Evolutionary conservation across 2,797 vertebrate species (phyloP), one percentile per base, ranked within the genome.

Genomic region (Xerus rutilus): DNA sequence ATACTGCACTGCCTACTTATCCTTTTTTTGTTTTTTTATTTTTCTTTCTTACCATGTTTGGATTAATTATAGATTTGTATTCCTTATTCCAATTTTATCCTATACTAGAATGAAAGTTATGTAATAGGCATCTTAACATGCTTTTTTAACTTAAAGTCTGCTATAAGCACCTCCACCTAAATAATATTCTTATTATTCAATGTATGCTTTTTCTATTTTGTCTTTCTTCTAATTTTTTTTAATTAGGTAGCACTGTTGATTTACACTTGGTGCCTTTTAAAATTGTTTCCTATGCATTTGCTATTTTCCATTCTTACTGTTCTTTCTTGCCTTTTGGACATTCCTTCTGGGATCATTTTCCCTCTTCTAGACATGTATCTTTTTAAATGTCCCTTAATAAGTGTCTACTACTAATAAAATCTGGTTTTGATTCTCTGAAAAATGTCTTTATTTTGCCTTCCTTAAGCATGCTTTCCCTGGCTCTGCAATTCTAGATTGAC

Each of bases 91-190:
- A 20, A 3, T 65, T 86, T 96, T 82, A 76, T 47, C n/a, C 39
- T 70, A 17, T 67, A 12, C 45, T 64, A n/a, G 32, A 20, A 12
- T 87, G 10, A 43, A 77, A 39, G 4, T 82, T 67, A 65, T 70
- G 28, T 21, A 30, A 4, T 25, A 52, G 28, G 32, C 39, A 35
- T 78, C 62, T 52, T 77, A 72, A 57, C 35, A 35, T 70, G 52
- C 70, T 73, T 94, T 57, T 78, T 73, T 91, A 47, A 49, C 59
- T 74, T 89, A n/a, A 86, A 74, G 20, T 78, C 86, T 89, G 74
- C 49, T 64, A 10, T n/a, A 45, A 74, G 59, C 43, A 47, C 49
- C n/a, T 74, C 67, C n/a, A 52, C 13, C 57, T 52, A 30, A 85
- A 62, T 65, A 64, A 23, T 1, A 3, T 73, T 15, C 62, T 76